Percentiles rank a stretch among this genome's conserved stretches.
Evolutionary conservation across 2,888 invertebrate genomes (phyloP).

Genomic region (Tachina grossa): DNA sequence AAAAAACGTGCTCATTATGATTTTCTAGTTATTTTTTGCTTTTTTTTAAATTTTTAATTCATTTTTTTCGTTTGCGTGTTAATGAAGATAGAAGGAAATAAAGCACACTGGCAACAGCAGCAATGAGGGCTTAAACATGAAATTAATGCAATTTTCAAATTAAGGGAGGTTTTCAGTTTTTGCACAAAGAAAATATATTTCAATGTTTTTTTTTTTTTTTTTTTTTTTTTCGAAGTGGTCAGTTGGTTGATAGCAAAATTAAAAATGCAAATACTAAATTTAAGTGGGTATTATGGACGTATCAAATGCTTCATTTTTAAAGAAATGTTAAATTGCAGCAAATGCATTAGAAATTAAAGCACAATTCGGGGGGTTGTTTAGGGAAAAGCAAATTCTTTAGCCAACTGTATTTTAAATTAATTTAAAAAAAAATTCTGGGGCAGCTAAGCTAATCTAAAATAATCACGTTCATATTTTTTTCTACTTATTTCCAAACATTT

Average conservation of each 20-base stretch:
- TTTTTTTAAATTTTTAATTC: constrained; percentile 21
- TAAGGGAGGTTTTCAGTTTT: constrained; percentile 68
- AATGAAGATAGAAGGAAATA: constrained; percentile 70
- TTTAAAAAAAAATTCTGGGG: background rate
- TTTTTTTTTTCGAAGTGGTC: constrained; percentile 43
- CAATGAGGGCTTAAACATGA: constrained; percentile 29
- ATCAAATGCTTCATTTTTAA: background rate
- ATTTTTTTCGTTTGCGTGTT: constrained; percentile 46
- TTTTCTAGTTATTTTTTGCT: constrained; percentile 53
- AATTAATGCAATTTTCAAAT: constrained; percentile 71
- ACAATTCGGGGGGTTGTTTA: background rate
- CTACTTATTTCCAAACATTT: background rate
- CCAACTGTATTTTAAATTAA: background rate
- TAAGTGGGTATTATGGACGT: background rate
- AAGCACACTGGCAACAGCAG: constrained; percentile 46
- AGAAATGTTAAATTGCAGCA: background rate
- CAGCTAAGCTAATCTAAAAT: background rate
- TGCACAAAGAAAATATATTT: constrained; percentile 66
- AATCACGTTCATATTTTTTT: background rate
- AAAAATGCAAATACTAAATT: constrained; percentile 34
- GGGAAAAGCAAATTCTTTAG: too few relatives aligned
- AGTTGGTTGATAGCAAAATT: constrained; percentile 44
- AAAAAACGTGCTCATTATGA: constrained; percentile 71
- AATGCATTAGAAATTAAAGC: background rate
- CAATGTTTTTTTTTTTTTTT: background rate